Base-by-base conservation (phyloP, 2,113 vertebrate genomes). In the Loxodonta africana region DNA sequence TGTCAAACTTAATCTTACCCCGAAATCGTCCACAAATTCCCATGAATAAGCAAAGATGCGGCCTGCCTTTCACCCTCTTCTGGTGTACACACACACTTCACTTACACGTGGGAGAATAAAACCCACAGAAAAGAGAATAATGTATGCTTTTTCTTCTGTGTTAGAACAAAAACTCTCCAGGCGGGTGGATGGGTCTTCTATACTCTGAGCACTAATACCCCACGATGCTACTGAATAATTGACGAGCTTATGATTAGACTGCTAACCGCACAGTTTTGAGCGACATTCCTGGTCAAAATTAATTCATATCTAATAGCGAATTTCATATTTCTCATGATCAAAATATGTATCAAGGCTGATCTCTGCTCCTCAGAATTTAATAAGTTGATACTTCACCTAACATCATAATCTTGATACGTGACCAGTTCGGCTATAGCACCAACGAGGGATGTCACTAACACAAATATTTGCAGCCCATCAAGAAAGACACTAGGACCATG, bases 181-280 rank as follows among this genome's bases (percentile, higher is more conserved):
- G 12, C 48, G 25, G 60, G 53, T 33, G 3, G 78, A 78, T 51
- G n/a, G 12, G 28, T 95, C 12, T 81, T 97, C 46, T 91, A 46
- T 89, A 96, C 93, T 97, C 96, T 83, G 23, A 57, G 51, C 86
- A 96, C 83, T 97, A 95, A 91, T 41, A 90, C 63, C 41, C 46
- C 33, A 86, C 82, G 96, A 94, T 21, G 53, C n/a, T 71, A 83
- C 30, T 98, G 67, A 98, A 97, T 98, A 96, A 97, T 90, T 93
- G 82, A 97, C 95, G 41, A 80, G 65, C n/a, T 96, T 92, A 94
- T 96, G 85, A 97, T 96, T 96, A 94, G 92, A 91, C 44, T 97
- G 92, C 85, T 94, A 53, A 51, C 88, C 85, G 88, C 57, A 65
- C 25, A 60, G 69, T 90, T 96, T 28, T 94, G 48, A 97, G 93